phyloP scores from a whole-genome alignment of 2,797 vertebrate species.

The Sebastiscus tertius region DNA sequence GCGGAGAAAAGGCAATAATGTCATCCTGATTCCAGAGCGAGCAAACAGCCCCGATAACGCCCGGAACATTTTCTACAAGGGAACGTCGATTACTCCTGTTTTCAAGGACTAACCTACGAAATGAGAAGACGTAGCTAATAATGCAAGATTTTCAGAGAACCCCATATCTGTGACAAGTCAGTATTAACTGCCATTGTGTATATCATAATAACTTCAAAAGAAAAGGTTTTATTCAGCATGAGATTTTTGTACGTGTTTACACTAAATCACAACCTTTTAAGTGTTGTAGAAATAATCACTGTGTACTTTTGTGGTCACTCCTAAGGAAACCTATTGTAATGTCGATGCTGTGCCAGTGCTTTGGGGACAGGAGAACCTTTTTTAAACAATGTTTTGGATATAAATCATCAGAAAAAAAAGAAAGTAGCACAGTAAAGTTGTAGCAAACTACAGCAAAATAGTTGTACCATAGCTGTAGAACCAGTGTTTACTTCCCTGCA shows the following conservation, averaged over 20 bases:
- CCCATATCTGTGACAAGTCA: constrained; percentile 64
- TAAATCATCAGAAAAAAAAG: constrained; percentile 25
- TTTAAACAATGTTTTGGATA: constrained; percentile 62
- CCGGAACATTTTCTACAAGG: constrained; percentile 98
- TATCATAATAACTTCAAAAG: constrained; percentile 53
- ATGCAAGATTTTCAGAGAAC: constrained; percentile 25
- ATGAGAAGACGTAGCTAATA: constrained; percentile 22
- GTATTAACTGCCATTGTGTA: constrained; percentile 68
- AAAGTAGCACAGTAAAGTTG: constrained; percentile 33
- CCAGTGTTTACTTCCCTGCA: constrained; percentile 53
- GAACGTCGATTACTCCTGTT: constrained; percentile 90
- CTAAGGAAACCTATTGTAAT: constrained; percentile 57
- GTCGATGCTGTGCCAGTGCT: constrained; percentile 60
- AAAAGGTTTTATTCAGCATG: constrained; percentile 75
- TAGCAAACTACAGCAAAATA: constrained; percentile 53
- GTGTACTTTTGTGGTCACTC: constrained; percentile 71
- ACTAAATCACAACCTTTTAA: constrained; percentile 80
- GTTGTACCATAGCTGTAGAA: constrained; percentile 59
- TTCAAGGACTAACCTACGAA: constrained; percentile 86
- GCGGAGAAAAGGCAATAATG: constrained; percentile 90
- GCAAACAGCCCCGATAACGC: constrained; percentile 94
- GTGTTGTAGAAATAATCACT: constrained; percentile 75
- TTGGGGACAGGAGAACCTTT: constrained; percentile 28
- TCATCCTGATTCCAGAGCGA: constrained; percentile 95
- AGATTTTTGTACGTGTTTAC: constrained; percentile 70